Evolutionary conservation across 2,888 invertebrate species (phyloP).

Genomic region (Rhaphigaster nebulosa): DNA sequence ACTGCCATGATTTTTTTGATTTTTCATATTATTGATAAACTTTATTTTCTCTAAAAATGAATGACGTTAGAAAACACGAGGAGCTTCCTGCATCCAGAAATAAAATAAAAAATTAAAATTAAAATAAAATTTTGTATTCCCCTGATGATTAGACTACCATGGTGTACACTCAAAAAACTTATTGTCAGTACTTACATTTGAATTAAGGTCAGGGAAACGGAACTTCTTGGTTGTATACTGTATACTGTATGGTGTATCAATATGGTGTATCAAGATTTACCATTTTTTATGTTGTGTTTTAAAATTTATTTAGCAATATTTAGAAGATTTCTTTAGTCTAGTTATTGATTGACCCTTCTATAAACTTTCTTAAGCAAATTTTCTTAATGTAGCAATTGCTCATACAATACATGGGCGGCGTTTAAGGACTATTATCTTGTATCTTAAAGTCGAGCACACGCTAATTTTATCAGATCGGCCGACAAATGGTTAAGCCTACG

Average conservation of each 20-base stretch:
- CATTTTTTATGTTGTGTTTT: not conserved
- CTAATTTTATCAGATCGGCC: not conserved
- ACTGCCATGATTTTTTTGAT: too few species aligned
- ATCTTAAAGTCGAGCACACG: not conserved
- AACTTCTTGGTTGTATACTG: not conserved
- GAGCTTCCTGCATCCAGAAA: too few species aligned
- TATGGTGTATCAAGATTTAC: too few species aligned
- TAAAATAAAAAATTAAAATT: too few species aligned
- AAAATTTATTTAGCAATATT: not conserved
- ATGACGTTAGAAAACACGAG: too few species aligned
- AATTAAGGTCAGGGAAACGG: too few species aligned
- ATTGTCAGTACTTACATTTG: too few species aligned
- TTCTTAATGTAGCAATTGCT: not conserved
- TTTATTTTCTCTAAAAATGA: too few species aligned
- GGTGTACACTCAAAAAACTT: too few species aligned
- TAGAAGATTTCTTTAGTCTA: not conserved
- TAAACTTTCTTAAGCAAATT: not conserved
- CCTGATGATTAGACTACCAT: too few species aligned
- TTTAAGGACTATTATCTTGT: slow-evolving; percentile 19
- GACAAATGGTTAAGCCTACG: slow-evolving; percentile 14
- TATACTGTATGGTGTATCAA: not conserved
- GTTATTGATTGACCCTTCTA: not conserved
- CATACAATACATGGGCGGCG: not conserved
- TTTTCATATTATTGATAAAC: too few species aligned
- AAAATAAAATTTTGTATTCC: too few species aligned